Evolutionary conservation across 2,113 vertebrate genomes (phyloP), one percentile per base, ranked within the genome.

Genomic region (Elephantulus edwardii): DNA sequence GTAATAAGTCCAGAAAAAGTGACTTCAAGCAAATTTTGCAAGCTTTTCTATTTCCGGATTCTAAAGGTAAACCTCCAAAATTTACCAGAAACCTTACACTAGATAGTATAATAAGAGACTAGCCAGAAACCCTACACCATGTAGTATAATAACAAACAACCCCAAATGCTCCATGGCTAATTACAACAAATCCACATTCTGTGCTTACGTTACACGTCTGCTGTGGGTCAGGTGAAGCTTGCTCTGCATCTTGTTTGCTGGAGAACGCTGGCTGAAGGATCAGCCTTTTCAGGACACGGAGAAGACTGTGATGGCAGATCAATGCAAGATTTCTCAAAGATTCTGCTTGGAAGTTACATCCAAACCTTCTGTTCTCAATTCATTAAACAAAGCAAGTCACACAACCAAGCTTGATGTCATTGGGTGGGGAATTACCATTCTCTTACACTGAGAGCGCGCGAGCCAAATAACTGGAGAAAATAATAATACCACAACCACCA

Each of bases 401-500:
- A 68, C 28, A 17, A 19, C 24, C 35, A 84, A 87, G 22, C 19
- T 24, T 48, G 30, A 83, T 28, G 42, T 81, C n/a, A 89, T 5
- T 76, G 52, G 66, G 52, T 38, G 26, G 30, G 50, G 50, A 85
- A 95, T 82, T 81, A 22, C 38, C 85, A 78, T 92, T 85, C 48
- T 68, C 42, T 81, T 26, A 77, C 24, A 76, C n/a, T 30, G 24
- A 86, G 17, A 89, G 12, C n/a, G n/a, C n/a, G 35, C 8, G n/a
- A 84, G 54, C 70, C n/a, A 89, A 90, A 90, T 76, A 90, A 90
- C 22, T 75, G 28, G 46, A 22, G 38, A 64, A 88, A 83, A 84
- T 84, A 85, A 52, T 88, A 81, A 54, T 42, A 77, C 8, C 8
- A 52, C 12, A 80, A 76, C 58, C 10, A 38, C 62, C 68, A 80